Evolutionary conservation across 1,140 invertebrate genomes (phyloP).

Genomic region (Drepana arcuata): DNA sequence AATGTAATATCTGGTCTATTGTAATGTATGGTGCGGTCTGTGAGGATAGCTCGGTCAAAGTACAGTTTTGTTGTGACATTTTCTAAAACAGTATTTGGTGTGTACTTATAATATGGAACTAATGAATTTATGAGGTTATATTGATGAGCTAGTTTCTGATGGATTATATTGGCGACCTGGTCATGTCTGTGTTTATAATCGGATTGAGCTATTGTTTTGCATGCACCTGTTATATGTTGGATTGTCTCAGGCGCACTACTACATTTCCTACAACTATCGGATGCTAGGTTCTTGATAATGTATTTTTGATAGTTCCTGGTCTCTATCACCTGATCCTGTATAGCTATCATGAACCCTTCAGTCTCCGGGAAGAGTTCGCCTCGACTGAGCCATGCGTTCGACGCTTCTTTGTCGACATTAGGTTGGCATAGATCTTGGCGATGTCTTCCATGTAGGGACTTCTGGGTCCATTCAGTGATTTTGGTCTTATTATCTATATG

Average conservation of each 20-base stretch:
- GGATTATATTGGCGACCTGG: constrained; percentile 11
- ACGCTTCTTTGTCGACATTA: constrained; percentile 16
- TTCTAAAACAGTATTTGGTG: neutral
- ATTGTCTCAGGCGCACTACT: constrained; percentile 12
- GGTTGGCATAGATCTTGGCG: constrained; percentile 4
- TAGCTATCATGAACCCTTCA: constrained; percentile 4
- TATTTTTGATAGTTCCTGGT: constrained; percentile 25
- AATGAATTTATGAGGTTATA: constrained; percentile 4
- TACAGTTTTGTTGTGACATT: neutral
- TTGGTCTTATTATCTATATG: constrained; percentile 6
- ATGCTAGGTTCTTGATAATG: constrained; percentile 16
- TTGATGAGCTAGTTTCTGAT: constrained; percentile 13
- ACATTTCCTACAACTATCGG: constrained; percentile 13
- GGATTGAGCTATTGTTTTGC: constrained; percentile 7
- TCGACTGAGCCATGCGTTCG: constrained; percentile 22
- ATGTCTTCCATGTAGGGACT: constrained; percentile 7
- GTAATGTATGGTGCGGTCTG: neutral
- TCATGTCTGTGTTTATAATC: constrained; percentile 17
- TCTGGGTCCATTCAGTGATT: constrained; percentile 11
- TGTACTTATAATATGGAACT: neutral
- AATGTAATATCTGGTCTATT: too few species aligned
- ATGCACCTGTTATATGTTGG: constrained; percentile 20
- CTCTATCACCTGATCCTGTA: constrained; percentile 29
- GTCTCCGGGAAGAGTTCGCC: constrained; percentile 11
- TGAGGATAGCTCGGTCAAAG: constrained; percentile 1